Conservation (phyloP, 2,113 vertebrate species). For the Clarias batrachus region DNA sequence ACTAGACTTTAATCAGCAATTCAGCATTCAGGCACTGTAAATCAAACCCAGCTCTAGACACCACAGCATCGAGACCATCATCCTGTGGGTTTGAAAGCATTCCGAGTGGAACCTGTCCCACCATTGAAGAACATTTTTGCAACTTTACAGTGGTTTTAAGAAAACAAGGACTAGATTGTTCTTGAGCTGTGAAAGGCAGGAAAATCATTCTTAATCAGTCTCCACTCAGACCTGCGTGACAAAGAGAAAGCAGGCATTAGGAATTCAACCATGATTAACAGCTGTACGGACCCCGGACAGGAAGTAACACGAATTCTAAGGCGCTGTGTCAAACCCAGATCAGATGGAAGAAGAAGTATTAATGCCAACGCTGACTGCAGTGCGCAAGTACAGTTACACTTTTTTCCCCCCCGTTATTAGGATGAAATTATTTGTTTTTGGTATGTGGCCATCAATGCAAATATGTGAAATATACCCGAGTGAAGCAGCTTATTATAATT, state of each 20-base stretch:
- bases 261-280: conserved; percentile 47
- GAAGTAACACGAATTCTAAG: conserved; percentile 16
- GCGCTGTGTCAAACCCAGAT: conserved; percentile 38
- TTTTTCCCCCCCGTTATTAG: neutral
- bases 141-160: neutral
- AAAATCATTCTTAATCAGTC: conserved; percentile 22
- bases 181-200: conserved; percentile 25
- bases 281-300: neutral
- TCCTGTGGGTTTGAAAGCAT: neutral
- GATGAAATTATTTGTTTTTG: neutral
- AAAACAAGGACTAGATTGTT: conserved; percentile 4
- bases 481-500: neutral
- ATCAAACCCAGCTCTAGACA: conserved; percentile 17
- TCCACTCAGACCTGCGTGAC: conserved; percentile 9
- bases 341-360: conserved; percentile 19
- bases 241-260: conserved; percentile 46
- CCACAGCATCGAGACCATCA: neutral
- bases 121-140: neutral
- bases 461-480: neutral
- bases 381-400: neutral
- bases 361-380: neutral
- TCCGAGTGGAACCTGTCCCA: neutral
- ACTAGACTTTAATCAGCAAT: conserved; percentile 15
- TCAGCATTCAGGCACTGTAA: conserved; percentile 8
- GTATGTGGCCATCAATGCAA: neutral